Base-by-base conservation (phyloP, 2,888 invertebrate species). In the Melitaea athalia region DNA sequence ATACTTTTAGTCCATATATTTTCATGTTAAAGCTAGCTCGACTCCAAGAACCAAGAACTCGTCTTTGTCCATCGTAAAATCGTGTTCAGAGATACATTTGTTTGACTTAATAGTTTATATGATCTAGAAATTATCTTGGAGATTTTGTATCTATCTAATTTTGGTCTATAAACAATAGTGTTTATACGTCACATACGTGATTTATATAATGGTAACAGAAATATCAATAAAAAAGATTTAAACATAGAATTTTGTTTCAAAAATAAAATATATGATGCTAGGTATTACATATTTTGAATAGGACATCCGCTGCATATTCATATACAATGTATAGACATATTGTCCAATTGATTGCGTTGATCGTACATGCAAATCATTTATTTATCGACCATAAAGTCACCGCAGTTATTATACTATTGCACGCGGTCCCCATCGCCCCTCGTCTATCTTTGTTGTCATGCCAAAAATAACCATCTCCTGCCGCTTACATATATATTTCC, bases 371-470 rank as follows among this genome's bases (percentile, higher is more conserved):
- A 70, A 70, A 62, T 70, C 52, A 68, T 68, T 70, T 64, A 61
- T 61, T 66, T 53, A 60, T 14, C 60, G 66, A 68, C 63, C 59
- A 62, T 64, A 61, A 67, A 57, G 64, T 68, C 53, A 38, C 15
- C 17, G 49, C 66, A 66, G 62, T 72, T 63, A 70, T 69, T 69
- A 59, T 50, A 59, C 71, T 69, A 68, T 67, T 68, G 67, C 55
- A 52, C 12, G 52, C 55, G 72, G 59, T 33, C 67, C 70, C 70
- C 68, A 64, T 67, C 69, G 49, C 67, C 67, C 72, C 72, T 52
- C 59, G 64, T 50, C 53, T 53, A 60, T 57, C 70, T 68, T 69
- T 74, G 70, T 74, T 63, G 70, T 66, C 55, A 73, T 65, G 72
- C 67, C 67, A 73, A 69, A 63, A 73, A 72, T 67, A 70, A 72